These are phyloP conservation scores for Ginglymostoma cirratum DNA, from an alignment of 2,113 vertebrate genomes.

Conservation along the genomic window DNA sequence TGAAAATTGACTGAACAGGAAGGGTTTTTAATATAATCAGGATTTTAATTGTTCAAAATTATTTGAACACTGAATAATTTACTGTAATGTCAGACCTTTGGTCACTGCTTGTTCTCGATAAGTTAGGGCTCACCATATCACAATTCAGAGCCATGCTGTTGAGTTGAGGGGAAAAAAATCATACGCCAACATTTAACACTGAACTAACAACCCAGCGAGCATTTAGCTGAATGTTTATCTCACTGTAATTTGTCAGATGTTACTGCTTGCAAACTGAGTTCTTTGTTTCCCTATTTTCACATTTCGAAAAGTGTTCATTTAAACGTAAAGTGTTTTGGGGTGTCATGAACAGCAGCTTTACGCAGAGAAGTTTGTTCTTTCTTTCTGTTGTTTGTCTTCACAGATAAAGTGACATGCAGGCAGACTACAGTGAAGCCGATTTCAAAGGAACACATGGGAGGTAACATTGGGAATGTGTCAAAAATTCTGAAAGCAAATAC, in stretches of 20 bases:
- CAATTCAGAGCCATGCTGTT: background rate
- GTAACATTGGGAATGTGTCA: background rate
- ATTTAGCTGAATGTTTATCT: background rate
- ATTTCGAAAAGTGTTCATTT: background rate
- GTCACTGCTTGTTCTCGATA: background rate
- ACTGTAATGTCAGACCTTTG: background rate
- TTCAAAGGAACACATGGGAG: background rate
- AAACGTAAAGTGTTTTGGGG: background rate
- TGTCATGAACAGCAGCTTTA: background rate
- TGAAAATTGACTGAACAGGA: background rate
- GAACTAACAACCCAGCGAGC: background rate
- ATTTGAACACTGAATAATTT: background rate
- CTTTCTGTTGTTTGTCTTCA: background rate
- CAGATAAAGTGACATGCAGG: background rate
- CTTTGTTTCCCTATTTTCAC: background rate
- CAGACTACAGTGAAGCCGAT: background rate
- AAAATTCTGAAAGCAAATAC: background rate
- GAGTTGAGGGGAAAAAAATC: background rate
- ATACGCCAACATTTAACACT: background rate
- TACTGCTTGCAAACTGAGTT: background rate
- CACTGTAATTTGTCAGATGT: background rate
- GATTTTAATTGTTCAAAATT: background rate
- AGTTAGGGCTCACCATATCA: background rate
- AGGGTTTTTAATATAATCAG: background rate
- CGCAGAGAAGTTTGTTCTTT: background rate